Evolutionary conservation across 2,113 vertebrate species (phyloP).

Genomic region (Podarcis muralis): DNA sequence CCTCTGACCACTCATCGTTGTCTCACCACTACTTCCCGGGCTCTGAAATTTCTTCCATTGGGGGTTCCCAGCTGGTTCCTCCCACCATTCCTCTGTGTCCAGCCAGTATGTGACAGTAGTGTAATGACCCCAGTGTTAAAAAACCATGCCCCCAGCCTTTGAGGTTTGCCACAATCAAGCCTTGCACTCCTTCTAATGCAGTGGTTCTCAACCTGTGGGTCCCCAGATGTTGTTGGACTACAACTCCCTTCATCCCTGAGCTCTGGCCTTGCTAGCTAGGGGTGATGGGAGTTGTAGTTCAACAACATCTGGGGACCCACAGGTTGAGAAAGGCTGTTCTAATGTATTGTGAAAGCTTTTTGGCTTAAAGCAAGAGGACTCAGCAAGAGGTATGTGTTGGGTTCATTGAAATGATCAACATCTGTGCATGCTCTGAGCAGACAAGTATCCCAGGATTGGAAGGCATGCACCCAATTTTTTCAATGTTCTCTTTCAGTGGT

Average conservation of each 20-base stretch:
- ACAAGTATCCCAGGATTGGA: not conserved
- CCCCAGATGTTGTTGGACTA: too few species aligned
- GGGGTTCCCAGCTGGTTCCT: too few species aligned
- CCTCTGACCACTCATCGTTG: too few species aligned
- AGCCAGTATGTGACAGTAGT: not conserved
- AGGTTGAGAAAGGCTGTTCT: too few species aligned
- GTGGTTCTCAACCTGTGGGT: too few species aligned
- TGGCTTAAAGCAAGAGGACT: not conserved
- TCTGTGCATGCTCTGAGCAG: not conserved
- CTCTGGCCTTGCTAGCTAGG: too few species aligned
- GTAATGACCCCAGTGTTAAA: not conserved
- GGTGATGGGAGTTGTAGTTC: too few species aligned
- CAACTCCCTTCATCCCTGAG: too few species aligned
- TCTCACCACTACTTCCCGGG: too few species aligned
- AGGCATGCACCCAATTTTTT: not conserved
- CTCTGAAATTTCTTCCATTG: too few species aligned
- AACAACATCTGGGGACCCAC: too few species aligned
- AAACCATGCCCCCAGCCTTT: not conserved
- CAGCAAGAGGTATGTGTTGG: not conserved
- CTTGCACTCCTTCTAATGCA: not conserved
- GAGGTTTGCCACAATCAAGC: not conserved
- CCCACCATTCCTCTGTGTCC: too few species aligned
- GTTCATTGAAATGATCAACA: not conserved
- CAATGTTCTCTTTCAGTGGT: conserved; percentile 85
- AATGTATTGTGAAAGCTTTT: not conserved